Evolutionary conservation across 2,797 vertebrate species (phyloP).

Genomic region (Pseudotriccus pelzelni): DNA sequence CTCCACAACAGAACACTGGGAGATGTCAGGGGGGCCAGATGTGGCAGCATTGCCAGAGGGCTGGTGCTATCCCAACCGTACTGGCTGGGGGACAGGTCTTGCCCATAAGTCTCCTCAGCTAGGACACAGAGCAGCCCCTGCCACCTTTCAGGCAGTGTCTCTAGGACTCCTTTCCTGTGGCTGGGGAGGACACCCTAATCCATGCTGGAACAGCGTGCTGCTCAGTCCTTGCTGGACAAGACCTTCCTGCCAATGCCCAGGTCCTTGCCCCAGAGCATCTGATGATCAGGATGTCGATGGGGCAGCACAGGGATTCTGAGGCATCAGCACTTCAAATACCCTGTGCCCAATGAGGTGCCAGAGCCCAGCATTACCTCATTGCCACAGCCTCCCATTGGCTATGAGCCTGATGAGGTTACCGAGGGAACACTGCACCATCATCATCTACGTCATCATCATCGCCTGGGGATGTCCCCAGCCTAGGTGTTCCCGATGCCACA

Average conservation of each 20-base stretch:
- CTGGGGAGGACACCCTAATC: neutral
- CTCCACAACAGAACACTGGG: neutral
- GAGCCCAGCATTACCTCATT: conserved; percentile 39
- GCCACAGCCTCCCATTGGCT: conserved; percentile 8
- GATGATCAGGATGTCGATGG: neutral
- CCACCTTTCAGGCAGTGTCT: neutral
- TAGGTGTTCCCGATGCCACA: neutral
- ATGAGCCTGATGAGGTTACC: neutral
- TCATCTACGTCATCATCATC: neutral
- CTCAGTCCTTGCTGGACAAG: neutral
- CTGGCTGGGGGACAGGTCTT: neutral
- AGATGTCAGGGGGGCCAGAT: no score
- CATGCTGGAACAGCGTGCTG: neutral
- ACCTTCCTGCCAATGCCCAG: neutral
- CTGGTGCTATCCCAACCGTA: neutral
- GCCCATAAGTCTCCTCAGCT: neutral
- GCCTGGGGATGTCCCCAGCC: neutral
- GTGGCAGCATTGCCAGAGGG: no score
- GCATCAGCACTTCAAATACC: neutral
- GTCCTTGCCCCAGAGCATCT: neutral
- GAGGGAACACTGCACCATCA: neutral
- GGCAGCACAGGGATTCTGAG: neutral
- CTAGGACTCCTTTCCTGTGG: neutral
- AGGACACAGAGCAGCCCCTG: neutral
- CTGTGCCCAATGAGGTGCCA: neutral